Evolutionary conservation across 2,797 vertebrate genomes (phyloP), one percentile per base, ranked within the genome.

Genomic region (Hylomyscus alleni): DNA sequence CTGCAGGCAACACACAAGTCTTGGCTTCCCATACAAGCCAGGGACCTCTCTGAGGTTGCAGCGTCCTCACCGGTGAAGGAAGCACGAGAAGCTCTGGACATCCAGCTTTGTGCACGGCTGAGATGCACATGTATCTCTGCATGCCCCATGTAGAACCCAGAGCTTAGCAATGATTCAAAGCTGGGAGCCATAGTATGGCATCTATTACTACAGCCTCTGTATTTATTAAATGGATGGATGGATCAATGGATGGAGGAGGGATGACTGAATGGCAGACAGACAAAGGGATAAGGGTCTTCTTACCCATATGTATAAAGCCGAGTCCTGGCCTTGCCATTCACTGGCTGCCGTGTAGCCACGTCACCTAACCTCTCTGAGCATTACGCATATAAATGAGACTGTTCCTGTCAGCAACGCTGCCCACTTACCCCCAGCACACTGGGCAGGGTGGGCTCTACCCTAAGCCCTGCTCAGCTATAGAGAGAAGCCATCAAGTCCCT

Each of bases 281-380:
- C 3, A 47, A 50, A 54, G 58, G 26, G 50, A 82, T 26, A n/a
- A 56, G 17, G 3, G 22, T 65, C 14, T 72, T 83, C 92, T 90
- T 54, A 73, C 62, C 94, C 13, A 1, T 4, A 3, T 0, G 13
- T 40, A 13, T 40, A n/a, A 90, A n/a, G 8, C 0, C 73, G 67
- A 92, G 52, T 37, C 58, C 31, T 12, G 72, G 44, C 60, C 67
- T 78, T 44, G 31, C 24, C 87, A 84, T 20, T 37, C 37, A 77
- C 29, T 31, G 58, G 92, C 69, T 3, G 92, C 52, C 86, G 15
- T 3, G 58, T 90, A 62, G 37, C 22, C 72, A 40, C 22, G 12
- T 22, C 78, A 52, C 19, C 56, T 62, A 52, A 90, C 73, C 40
- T 94, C 87, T 91, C 91, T 92, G 81, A 85, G 24, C 24, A 24